Evolutionary conservation across 2,888 invertebrate genomes (phyloP), one percentile per base, ranked within the genome.

Genomic region (Gryllus longicercus): DNA sequence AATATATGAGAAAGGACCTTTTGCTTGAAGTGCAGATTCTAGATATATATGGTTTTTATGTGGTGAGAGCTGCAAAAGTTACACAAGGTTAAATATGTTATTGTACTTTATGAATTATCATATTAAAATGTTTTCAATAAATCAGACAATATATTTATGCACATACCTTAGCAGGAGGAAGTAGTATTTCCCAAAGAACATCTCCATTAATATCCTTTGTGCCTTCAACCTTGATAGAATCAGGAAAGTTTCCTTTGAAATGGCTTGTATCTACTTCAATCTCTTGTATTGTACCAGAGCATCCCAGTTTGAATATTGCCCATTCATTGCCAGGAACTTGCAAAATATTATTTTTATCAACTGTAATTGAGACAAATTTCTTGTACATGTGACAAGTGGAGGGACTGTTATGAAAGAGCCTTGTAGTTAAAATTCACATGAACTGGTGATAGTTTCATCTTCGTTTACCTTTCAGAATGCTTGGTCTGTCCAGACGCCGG

Each of bases 231-330:
- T 88, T 89, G 25, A 91, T 87, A 1, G 89, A 89, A 84, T 92
- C 91, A 0, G 92, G 92, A 84, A 88, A 92, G 85, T 92, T 92
- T 77, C 92, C 92, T 86, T 91, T 91, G 85, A 92, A 92, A 84
- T 91, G 90, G 16, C 88, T 87, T 2, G 92, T 92, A 83, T 92
- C 91, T 0, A 92, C 87, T 84, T 89, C 89, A 74, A 92, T 86
- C 82, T 87, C 87, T 76, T 87, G 85, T 49, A 91, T 86, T 74
- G 83, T 86, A 14, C 91, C 91, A 1, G 87, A 85, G 82, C 88
- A 88, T 11, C 91, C 91, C 78, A 92, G 86, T 83, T 89, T 89
- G 84, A 91, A 91, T 25, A 91, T 87, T 16, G 91, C 91, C 91
- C 91, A 92, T 86, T 92, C 92, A 83, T 88, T 87, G 77, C 92